A percentile compares a stretch with the other conserved stretches of the same genome.
Conservation (phyloP, 2,113 vertebrate genomes). For the Psophia crepitans region DNA sequence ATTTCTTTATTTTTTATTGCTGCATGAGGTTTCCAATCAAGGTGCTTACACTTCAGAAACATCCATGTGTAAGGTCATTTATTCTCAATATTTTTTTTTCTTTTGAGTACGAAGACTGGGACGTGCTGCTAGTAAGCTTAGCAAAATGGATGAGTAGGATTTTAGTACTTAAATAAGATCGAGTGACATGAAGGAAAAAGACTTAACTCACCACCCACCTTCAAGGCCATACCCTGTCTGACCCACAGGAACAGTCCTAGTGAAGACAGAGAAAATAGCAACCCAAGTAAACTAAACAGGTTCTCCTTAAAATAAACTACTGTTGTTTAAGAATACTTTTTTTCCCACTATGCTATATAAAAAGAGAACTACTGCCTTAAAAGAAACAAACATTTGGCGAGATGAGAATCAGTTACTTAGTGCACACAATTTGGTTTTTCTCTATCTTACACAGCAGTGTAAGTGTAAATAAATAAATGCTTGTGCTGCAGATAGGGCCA, state of each 20-base stretch:
- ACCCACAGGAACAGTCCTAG: neutral
- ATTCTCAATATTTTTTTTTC: neutral
- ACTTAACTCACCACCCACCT: slow-evolving; percentile 15
- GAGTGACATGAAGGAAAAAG: slow-evolving; percentile 42
- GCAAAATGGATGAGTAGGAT: neutral
- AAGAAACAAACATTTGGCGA: neutral
- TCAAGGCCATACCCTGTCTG: neutral
- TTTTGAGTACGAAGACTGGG: neutral
- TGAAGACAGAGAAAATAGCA: neutral
- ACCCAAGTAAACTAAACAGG: neutral
- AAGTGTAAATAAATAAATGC: neutral
- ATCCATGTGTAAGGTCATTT: neutral
- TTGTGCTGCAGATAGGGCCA: neutral
- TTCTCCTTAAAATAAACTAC: neutral
- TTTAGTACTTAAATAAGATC: slow-evolving; percentile 35
- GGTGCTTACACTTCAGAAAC: neutral
- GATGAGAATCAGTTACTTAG: neutral
- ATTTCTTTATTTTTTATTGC: neutral
- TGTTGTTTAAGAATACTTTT: neutral
- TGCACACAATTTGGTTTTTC: neutral
- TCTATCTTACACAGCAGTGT: neutral
- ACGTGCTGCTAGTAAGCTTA: neutral
- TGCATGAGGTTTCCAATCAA: neutral
- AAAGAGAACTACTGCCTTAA: neutral
- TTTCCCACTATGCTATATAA: too few relatives aligned